A percentile compares a stretch with the other conserved stretches of the same genome.
phyloP scores from a whole-genome alignment of 2,797 vertebrate genomes.

The Fringilla coelebs region DNA sequence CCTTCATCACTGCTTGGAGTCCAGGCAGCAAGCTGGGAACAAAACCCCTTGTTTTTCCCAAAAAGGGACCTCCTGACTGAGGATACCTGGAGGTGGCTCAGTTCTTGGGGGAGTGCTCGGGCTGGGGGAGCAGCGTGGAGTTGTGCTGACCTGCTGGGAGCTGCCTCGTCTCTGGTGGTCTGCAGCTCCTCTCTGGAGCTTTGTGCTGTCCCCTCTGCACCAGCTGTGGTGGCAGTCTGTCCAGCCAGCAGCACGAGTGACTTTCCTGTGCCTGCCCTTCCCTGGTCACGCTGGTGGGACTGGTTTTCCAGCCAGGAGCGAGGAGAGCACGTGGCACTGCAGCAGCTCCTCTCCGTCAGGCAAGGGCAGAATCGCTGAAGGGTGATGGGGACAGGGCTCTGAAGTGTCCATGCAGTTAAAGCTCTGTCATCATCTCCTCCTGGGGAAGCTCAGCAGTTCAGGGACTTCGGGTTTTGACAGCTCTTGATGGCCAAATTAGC shows the following conservation, averaged over 20 bases:
- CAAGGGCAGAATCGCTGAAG: background rate
- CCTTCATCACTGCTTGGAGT: background rate
- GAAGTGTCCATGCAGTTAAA: background rate
- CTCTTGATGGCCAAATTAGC: constrained; percentile 13
- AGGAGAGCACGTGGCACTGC: background rate
- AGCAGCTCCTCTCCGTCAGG: background rate
- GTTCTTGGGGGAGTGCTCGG: background rate
- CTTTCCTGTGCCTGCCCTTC: background rate
- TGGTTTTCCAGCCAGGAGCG: background rate
- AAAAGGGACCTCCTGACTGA: background rate
- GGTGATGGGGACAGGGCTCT: background rate
- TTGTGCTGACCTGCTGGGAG: background rate
- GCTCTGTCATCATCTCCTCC: background rate
- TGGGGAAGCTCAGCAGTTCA: background rate
- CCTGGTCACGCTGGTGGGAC: background rate
- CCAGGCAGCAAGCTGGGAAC: fast-evolving
- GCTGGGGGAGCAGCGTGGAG: background rate
- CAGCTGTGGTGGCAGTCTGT: background rate
- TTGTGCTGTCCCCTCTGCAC: background rate
- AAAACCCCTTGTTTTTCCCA: background rate
- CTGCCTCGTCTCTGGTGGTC: background rate
- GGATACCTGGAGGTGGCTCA: fast-evolving
- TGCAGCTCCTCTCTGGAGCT: background rate
- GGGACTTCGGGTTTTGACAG: background rate
- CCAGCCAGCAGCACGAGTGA: background rate